A percentile compares a stretch with the other conserved stretches of the same genome.
These are phyloP conservation scores for Prionace glauca DNA, from an alignment of 2,797 vertebrate species.

Conservation along the genomic window DNA sequence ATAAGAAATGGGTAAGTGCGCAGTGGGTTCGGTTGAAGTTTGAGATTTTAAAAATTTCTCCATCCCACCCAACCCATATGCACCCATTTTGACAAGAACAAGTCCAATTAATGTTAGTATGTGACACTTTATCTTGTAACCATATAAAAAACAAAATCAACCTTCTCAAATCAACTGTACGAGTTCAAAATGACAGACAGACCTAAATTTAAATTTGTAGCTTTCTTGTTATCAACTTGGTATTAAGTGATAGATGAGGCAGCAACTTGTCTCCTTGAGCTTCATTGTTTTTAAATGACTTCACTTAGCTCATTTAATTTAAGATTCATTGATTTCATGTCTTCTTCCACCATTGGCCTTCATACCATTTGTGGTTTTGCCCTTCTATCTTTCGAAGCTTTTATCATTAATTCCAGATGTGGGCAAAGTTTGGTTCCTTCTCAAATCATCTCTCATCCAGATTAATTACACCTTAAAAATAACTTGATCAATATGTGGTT, in stretches of 20 bases:
- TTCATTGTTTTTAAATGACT: background rate
- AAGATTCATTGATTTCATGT: slow-evolving; percentile 18
- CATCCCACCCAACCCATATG: background rate
- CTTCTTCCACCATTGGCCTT: background rate
- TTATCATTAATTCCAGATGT: background rate
- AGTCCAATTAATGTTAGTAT: background rate
- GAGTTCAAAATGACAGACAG: background rate
- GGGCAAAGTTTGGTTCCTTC: background rate
- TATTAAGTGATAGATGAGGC: background rate
- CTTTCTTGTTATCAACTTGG: background rate
- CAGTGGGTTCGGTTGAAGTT: background rate
- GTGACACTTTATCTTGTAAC: background rate
- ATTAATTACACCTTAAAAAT: background rate
- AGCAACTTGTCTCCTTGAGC: background rate
- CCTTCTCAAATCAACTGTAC: background rate
- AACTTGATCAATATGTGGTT: background rate
- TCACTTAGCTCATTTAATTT: slow-evolving; percentile 15
- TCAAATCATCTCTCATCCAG: background rate
- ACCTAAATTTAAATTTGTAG: background rate
- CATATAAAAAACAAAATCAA: background rate
- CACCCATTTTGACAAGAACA: background rate
- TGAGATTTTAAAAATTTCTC: background rate
- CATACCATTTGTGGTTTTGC: background rate
- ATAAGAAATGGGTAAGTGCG: background rate
- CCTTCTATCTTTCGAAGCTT: background rate